Percentiles rank a stretch among this genome's conserved stretches.
Evolutionary conservation across 2,888 invertebrate species (phyloP).

Genomic region (Philopedon plagiatum): DNA sequence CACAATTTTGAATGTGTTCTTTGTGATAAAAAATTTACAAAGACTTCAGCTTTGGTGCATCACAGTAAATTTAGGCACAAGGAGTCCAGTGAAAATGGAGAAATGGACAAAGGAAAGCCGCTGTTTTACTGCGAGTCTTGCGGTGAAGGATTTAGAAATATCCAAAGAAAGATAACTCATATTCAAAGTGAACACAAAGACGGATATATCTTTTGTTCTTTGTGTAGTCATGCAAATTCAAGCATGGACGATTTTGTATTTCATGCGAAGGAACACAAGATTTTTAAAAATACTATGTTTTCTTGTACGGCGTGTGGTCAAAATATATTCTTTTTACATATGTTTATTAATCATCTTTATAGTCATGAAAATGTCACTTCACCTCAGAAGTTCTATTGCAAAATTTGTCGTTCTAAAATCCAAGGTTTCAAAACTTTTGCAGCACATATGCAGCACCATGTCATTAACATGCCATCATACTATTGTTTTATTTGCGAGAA

Average conservation of each 20-base stretch:
- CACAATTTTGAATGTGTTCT: conserved; percentile 31
- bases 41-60: conserved; percentile 28
- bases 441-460: conserved; percentile 67
- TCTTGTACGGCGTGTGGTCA: conserved; percentile 22
- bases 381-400: conserved; percentile 9
- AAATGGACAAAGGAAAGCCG: not conserved
- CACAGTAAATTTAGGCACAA: conserved; percentile 26
- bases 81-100: not conserved
- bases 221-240: conserved; percentile 9
- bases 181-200: conserved; percentile 13
- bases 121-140: conserved; percentile 36
- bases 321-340: conserved; percentile 19
- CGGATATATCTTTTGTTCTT: conserved; percentile 28
- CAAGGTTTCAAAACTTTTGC: conserved; percentile 50
- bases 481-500: conserved; percentile 29
- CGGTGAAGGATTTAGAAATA: conserved; percentile 30
- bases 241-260: conserved; percentile 32
- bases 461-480: conserved; percentile 4
- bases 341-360: conserved; percentile 62
- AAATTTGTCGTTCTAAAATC: conserved; percentile 3
- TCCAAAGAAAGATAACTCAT: conserved; percentile 13
- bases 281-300: conserved; percentile 17
- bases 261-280: conserved; percentile 28
- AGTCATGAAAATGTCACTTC: conserved; percentile 9
- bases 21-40: conserved; percentile 61